Conservation (phyloP, 2,797 vertebrate genomes). For the Coilia nasus region DNA sequence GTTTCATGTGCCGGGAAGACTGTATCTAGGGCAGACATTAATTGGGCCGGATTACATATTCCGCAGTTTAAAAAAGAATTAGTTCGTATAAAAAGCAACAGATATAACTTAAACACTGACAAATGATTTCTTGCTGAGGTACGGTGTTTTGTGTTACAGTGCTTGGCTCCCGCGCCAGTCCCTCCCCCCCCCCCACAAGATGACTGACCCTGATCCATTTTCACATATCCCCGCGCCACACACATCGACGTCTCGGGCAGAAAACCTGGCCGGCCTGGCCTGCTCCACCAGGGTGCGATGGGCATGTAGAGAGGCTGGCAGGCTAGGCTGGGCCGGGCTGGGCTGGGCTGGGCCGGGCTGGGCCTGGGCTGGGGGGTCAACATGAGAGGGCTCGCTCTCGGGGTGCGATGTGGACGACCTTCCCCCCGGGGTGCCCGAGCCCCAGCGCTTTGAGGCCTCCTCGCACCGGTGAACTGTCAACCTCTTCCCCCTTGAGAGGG, state of each 20-base stretch:
- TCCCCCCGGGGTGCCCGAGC: constrained; percentile 56
- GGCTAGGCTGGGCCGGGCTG: neutral
- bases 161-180: neutral
- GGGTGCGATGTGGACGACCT: constrained; percentile 58
- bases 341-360: no score
- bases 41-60: constrained; percentile 7
- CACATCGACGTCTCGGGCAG: neutral
- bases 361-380: neutral
- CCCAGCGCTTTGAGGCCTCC: constrained; percentile 65
- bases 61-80: neutral
- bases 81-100: neutral
- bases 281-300: no score
- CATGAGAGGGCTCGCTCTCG: neutral
- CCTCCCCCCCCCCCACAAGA: neutral
- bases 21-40: constrained; percentile 4
- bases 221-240: neutral
- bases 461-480: constrained; percentile 72
- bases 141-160: neutral
- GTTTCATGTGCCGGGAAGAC: constrained; percentile 11
- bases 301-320: neutral
- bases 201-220: constrained; percentile 1
- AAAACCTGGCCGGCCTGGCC: neutral
- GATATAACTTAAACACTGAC: constrained; percentile 5
- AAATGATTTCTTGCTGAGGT: neutral
- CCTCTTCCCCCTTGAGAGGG: constrained; percentile 64